Base-by-base conservation (phyloP, 2,113 vertebrate species). In the Zapornia atra region DNA sequence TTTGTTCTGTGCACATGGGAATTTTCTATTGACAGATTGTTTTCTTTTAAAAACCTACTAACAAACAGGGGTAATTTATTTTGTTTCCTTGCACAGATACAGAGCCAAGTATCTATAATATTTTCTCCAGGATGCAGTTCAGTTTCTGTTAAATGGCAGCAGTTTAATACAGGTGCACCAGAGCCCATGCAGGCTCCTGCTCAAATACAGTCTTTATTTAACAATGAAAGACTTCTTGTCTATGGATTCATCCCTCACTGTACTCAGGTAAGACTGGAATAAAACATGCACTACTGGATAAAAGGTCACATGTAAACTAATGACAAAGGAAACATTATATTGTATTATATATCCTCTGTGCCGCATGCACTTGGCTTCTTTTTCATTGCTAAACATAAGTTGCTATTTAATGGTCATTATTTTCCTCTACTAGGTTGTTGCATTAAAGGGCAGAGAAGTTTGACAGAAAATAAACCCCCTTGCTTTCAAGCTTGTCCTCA, bases 71-170 rank as follows among this genome's bases (percentile, higher is more conserved):
- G 10, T 80, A 7, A 40, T 71, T 33, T 73, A 56, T 84, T 92
- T 60, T 75, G 51, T 59, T 53, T 95, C 69, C 85, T 28, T 59
- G 70, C 76, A 78, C 76, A 99, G 99, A 96, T 99, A 96, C 80
- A 96, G 9, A 91, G 95, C 60, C 99, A 99, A 60, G 84, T 98
- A 89, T 88, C 90, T 72, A 98, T 98, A 40, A 95, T 98, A 77
- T 28, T 60, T 10, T 98, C 98, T 66, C 97, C 98, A 1, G 97
- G 98, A 92, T 99, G 99, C 97, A 98, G 95, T 54, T 98, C 98
- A 2, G 97, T 99, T 76, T 98, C 98, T 5, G 94, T 99, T 38
- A 99, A 99, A 95, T 99, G 99, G 99, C 98, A 99, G 81, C 98
- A 98, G 90, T 98, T 98, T 64, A 93, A 94, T 90, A 83, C 56